Evolutionary conservation across 30 jellyfish, hydroid and myxozoan genomes (phyloP), one percentile per base, ranked within the genome.

Genomic region (Hydra vulgaris): DNA sequence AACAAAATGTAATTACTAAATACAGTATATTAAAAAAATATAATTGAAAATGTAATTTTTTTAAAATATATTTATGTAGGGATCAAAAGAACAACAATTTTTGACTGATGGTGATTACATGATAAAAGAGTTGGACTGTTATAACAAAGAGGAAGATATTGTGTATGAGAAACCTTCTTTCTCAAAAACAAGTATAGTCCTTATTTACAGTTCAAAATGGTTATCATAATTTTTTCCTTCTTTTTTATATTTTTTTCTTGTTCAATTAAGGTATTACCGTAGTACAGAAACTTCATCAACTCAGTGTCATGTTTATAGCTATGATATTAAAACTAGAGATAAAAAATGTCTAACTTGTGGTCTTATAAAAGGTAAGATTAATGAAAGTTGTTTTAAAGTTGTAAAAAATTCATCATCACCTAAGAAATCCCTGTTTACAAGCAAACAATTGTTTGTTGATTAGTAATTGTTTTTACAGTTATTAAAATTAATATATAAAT

Each of bases 331-430:
- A 17, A 81, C 87, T 3, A 80, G 70, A 24, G 82, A 82, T 71
- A 90, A 81, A 87, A 82, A 56, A 25, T 90, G 97, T 66, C 40
- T 90, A 55, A 90, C 97, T 0, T 90, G 97, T 67, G 96, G 75
- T 22, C 84, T 82, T 25, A 66, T 74, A 8, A 24, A 80, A 73
- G 88, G 90, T 79, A 76, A 1, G 78, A 52, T 25, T 1, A 7
- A 5, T 26, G 21, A n/a, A n/a, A n/a, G n/a, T n/a, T n/a, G n/a
- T n/a, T n/a, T n/a, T n/a, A n/a, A n/a, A n/a, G n/a, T n/a, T n/a
- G n/a, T n/a, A n/a, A n/a, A n/a, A n/a, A n/a, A n/a, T n/a, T n/a
- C n/a, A n/a, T n/a, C n/a, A n/a, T n/a, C n/a, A n/a, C n/a, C n/a
- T n/a, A n/a, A n/a, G n/a, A n/a, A n/a, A n/a, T n/a, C n/a, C n/a